phyloP scores from a whole-genome alignment of 2,888 invertebrate genomes.

The Agriopis aurantiaria region DNA sequence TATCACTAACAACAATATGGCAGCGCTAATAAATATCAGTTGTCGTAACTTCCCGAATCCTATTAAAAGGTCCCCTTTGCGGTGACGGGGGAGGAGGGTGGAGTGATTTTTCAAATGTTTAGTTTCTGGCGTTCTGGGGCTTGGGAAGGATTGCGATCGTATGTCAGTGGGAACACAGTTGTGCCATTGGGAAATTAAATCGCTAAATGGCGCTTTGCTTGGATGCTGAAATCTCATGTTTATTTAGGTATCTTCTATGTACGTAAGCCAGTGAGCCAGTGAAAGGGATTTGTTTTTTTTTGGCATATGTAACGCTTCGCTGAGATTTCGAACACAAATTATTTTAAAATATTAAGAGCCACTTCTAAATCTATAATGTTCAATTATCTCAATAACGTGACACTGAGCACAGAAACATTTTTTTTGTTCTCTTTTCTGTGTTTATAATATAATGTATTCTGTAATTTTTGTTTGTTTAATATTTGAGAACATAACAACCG shows the following conservation, averaged over 20 bases:
- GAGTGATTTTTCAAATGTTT: conserved; percentile 54
- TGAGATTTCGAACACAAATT: too few species aligned
- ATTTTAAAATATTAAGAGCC: too few species aligned
- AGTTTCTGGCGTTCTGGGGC: conserved; percentile 41
- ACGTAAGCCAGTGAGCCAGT: background rate
- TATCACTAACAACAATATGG: conserved; percentile 75
- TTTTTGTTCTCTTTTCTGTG: too few species aligned
- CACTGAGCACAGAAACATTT: too few species aligned
- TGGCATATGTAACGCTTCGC: too few species aligned
- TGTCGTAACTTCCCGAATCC: conserved; percentile 68
- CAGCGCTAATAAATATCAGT: conserved; percentile 75
- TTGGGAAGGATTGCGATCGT: conserved; percentile 37
- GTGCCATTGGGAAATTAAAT: conserved; percentile 16
- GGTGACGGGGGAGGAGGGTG: conserved; percentile 39
- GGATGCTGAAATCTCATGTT: background rate
- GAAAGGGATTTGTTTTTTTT: background rate
- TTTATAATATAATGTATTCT: too few species aligned
- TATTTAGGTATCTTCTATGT: background rate
- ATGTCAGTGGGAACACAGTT: conserved; percentile 20
- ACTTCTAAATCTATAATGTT: too few species aligned
- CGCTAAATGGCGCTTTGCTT: background rate
- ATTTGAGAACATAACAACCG: too few species aligned
- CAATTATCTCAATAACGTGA: too few species aligned
- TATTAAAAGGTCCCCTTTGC: conserved; percentile 52
- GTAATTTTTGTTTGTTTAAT: too few species aligned